Evolutionary conservation across 2,113 vertebrate genomes (phyloP).

Genomic region (Sprattus sprattus): DNA sequence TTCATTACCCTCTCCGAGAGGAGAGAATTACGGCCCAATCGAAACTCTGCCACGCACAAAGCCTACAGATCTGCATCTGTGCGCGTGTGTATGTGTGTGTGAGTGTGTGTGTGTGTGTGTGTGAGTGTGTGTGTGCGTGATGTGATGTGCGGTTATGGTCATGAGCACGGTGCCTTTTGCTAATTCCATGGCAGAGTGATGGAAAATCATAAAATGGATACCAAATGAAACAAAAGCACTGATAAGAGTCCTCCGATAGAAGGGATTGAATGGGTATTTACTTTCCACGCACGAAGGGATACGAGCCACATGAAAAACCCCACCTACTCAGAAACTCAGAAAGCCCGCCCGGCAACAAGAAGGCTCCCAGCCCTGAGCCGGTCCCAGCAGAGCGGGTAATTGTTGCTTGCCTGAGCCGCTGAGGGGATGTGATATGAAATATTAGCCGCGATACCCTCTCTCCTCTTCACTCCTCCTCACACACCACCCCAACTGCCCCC

Average conservation of each 20-base stretch:
- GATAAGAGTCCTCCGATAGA: background rate
- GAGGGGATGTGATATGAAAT: conserved; percentile 55
- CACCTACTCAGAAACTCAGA: too few relatives aligned
- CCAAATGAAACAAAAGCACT: background rate
- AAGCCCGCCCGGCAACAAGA: too few relatives aligned
- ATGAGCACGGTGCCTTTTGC: background rate
- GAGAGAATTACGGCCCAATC: background rate
- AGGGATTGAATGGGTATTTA: background rate
- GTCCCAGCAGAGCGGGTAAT: background rate
- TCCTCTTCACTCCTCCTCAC: background rate
- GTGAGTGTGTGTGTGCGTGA: background rate
- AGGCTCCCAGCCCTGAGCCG: background rate
- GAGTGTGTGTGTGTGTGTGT: background rate
- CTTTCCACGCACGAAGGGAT: background rate
- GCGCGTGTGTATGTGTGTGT: background rate
- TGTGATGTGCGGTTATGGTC: background rate
- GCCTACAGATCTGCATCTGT: background rate
- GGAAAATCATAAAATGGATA: background rate
- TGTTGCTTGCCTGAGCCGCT: conserved; percentile 44
- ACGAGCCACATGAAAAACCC: background rate
- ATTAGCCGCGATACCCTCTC: conserved; percentile 47
- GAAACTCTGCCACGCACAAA: background rate
- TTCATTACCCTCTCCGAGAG: background rate
- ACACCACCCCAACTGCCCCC: background rate
- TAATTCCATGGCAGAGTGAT: background rate